These are phyloP conservation scores for Scolanthus callimorphus DNA, from an alignment of 92 coral and sea anemone genomes.

Conservation along the genomic window DNA sequence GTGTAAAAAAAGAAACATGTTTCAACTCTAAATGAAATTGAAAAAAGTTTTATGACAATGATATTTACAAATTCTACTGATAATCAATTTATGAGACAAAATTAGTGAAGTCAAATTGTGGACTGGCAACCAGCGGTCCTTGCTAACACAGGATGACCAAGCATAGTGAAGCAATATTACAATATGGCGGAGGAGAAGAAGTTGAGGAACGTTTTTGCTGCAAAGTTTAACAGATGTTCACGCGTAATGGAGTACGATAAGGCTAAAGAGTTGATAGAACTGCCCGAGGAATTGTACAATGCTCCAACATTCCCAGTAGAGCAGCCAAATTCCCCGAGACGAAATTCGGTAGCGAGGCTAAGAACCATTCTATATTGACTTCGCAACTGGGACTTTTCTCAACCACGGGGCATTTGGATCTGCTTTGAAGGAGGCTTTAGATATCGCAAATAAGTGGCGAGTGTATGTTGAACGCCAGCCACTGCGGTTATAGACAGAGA, in stretches of 20 bases:
- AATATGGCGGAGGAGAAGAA: background rate
- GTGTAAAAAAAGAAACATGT: too few relatives aligned
- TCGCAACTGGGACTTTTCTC: slow-evolving; percentile 51
- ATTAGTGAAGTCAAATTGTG: too few relatives aligned
- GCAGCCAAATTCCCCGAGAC: slow-evolving; percentile 26
- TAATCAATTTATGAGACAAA: too few relatives aligned
- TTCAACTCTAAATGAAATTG: too few relatives aligned
- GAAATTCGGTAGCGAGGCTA: slow-evolving; percentile 25
- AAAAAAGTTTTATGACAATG: too few relatives aligned
- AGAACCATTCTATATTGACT: slow-evolving; percentile 40
- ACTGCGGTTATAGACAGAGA: slow-evolving; percentile 49
- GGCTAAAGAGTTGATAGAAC: slow-evolving; percentile 24
- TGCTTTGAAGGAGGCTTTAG: slow-evolving; percentile 40
- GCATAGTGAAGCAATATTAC: too few relatives aligned
- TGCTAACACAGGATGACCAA: too few relatives aligned
- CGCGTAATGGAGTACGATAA: slow-evolving; percentile 46
- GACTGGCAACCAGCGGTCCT: too few relatives aligned
- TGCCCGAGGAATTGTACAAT: slow-evolving; percentile 29
- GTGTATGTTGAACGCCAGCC: slow-evolving; percentile 54
- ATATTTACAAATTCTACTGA: too few relatives aligned
- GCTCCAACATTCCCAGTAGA: slow-evolving; percentile 51
- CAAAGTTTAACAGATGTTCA: background rate
- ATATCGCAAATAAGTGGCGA: slow-evolving; percentile 48
- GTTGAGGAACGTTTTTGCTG: background rate
- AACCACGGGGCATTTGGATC: slow-evolving; percentile 75